A percentile compares a stretch with the other conserved stretches of the same genome.
These are phyloP conservation scores for Thera obeliscata DNA, from an alignment of 2,888 invertebrate genomes.

Conservation along the genomic window DNA sequence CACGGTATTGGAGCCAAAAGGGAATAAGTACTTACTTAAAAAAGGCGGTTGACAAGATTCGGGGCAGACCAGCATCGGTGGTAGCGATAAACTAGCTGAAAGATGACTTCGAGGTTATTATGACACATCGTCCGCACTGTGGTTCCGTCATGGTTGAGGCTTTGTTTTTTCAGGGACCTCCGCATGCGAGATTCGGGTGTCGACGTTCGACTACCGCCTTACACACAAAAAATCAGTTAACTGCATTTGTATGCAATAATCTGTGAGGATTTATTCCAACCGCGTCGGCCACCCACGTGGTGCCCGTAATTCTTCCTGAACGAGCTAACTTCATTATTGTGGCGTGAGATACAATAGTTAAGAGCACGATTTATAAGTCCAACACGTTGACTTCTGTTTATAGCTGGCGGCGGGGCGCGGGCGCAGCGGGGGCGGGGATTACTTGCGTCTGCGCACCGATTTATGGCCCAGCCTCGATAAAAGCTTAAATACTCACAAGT, in stretches of 20 bases:
- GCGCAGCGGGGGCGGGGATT: constrained; percentile 77
- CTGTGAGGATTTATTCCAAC: constrained; percentile 75
- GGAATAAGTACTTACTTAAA: no score
- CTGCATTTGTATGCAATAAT: constrained; percentile 75
- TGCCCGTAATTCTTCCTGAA: constrained; percentile 81
- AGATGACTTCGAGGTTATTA: not conserved
- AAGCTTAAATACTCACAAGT: constrained; percentile 82
- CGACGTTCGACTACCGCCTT: constrained; percentile 64
- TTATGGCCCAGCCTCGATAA: constrained; percentile 80
- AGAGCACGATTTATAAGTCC: constrained; percentile 84
- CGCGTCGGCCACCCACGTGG: constrained; percentile 81
- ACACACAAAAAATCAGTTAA: constrained; percentile 75
- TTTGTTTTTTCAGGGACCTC: constrained; percentile 78
- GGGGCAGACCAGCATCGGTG: not conserved
- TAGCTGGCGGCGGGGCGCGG: constrained; percentile 76
- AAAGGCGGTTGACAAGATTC: no score
- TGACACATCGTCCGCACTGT: not conserved
- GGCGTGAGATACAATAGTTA: constrained; percentile 84
- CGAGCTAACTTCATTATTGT: constrained; percentile 85
- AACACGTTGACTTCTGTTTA: constrained; percentile 85
- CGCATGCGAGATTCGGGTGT: constrained; percentile 64
- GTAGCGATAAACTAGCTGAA: not conserved
- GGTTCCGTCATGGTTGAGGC: constrained; percentile 33
- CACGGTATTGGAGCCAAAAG: no score
- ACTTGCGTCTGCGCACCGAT: constrained; percentile 80